Conservation (phyloP, 2,888 invertebrate genomes). For the Apeira syringaria region DNA sequence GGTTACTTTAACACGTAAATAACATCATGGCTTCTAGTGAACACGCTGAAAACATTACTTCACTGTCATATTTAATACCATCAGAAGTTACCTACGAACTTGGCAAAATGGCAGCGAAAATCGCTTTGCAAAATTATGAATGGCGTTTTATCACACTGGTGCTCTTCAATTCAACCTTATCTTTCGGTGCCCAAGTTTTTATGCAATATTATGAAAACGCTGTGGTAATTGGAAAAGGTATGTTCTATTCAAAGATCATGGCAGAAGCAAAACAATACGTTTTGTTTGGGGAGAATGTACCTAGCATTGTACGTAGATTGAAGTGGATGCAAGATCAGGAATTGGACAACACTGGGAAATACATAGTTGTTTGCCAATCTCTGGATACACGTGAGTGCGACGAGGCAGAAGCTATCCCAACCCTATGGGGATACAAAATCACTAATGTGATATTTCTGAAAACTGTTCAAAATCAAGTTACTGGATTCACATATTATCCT, state of each 20-base stretch:
- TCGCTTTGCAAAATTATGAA: constrained; percentile 58
- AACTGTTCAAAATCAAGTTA: constrained; percentile 24
- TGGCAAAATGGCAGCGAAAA: constrained; percentile 50
- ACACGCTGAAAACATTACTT: constrained; percentile 18
- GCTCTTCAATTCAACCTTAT: constrained; percentile 52
- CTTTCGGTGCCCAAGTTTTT: constrained; percentile 50
- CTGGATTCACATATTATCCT: constrained; percentile 55
- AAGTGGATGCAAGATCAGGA: constrained; percentile 43
- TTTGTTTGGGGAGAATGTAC: constrained; percentile 47
- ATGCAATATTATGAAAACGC: constrained; percentile 47
- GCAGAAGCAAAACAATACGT: constrained; percentile 49
- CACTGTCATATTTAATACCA: not conserved
- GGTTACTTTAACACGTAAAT: not conserved
- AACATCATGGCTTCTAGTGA: constrained; percentile 16
- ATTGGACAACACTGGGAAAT: constrained; percentile 61
- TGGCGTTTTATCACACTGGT: constrained; percentile 58
- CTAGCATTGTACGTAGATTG: constrained; percentile 44
- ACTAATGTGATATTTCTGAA: constrained; percentile 59
- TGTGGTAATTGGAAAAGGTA: constrained; percentile 45
- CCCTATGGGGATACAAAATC: constrained; percentile 59
- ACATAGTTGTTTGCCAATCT: constrained; percentile 59
- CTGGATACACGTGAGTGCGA: constrained; percentile 44
- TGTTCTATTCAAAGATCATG: constrained; percentile 36
- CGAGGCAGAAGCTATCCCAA: constrained; percentile 44
- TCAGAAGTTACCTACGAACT: constrained; percentile 33